Evolutionary conservation across 2,888 invertebrate genomes (phyloP).

Genomic region (Athetis lepigone): DNA sequence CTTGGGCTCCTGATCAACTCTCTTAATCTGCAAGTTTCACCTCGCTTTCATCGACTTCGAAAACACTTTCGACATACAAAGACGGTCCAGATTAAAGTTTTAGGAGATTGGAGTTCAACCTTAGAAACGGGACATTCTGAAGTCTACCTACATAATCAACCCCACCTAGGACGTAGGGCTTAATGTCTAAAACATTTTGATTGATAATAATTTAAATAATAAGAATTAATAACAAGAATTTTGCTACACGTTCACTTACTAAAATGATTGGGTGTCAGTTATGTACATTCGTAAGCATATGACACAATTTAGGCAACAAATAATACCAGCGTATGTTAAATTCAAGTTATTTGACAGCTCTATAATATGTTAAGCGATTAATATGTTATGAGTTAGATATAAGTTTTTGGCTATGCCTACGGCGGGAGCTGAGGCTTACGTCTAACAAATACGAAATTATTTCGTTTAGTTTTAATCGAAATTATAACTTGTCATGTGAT

Average conservation of each 20-base stretch:
- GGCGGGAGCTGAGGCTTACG: conserved; percentile 1
- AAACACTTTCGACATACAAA: no score
- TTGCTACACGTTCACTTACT: not conserved
- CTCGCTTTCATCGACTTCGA: no score
- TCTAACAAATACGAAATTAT: conserved; percentile 16
- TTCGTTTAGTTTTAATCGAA: not conserved
- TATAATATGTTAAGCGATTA: conserved; percentile 34
- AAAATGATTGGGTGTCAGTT: conserved; percentile 6
- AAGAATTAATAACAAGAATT: not conserved
- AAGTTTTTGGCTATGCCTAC: conserved; percentile 9
- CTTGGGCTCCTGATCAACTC: no score
- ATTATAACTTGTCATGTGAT: no score
- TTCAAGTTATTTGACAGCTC: conserved; percentile 44
- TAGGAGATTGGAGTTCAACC: no score
- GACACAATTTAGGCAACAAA: conserved; percentile 26
- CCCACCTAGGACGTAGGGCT: no score
- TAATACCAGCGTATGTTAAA: conserved; percentile 29
- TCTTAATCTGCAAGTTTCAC: no score
- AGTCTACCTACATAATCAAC: no score
- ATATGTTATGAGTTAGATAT: conserved; percentile 16
- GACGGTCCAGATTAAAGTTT: no score
- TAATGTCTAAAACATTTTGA: not conserved
- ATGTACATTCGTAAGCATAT: not conserved
- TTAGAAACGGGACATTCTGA: no score
- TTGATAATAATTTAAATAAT: conserved; percentile 6